Base-by-base conservation (phyloP, 2,113 vertebrate species). In the Podiceps cristatus region DNA sequence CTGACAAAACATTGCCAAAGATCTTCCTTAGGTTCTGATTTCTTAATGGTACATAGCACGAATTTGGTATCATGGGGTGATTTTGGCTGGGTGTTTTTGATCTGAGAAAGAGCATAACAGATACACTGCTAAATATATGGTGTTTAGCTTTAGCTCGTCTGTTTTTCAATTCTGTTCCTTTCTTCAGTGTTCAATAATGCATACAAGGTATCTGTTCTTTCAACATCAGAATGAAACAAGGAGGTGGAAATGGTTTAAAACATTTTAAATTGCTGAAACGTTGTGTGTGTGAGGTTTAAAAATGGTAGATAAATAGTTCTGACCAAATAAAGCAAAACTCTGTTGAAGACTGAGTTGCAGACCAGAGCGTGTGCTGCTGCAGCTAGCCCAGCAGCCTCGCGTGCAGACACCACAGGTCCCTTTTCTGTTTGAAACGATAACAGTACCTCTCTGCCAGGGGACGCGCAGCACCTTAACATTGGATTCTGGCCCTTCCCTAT, bases 1-100 rank as follows among this genome's bases (percentile, higher is more conserved):
- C 89, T 96, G 87, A 96, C 63, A 91, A 98, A 98, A 97, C 64
- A 96, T 95, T 97, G 88, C 92, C 76, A 95, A 96, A 96, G 71
- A 90, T 96, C 85, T 94, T 97, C 85, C 56, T 95, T 83, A 35
- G 45, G 47, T 72, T 88, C 85, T 92, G 62, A 90, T 96, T 94
- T 96, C 77, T 90, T 90, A 88, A 74, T 11, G 31, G 59, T 92
- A 77, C 29, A 49, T 28, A 80, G 53, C 52, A 90, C 1, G 11
- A 56, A 52, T 45, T 74, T 22, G 23, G 22, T 71, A 60, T 72
- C 42, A 49, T 1, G 1, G 25, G 29, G 8, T 44, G 79, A 47
- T 88, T 94, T 83, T 13, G 1, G 16, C 45, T 76, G 11, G 7
- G 18, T 55, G 19, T 59, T 88, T 71, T 13, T 55, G 25, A 91